phyloP scores from a whole-genome alignment of 1,140 invertebrate species.

The Achroia grisella region DNA sequence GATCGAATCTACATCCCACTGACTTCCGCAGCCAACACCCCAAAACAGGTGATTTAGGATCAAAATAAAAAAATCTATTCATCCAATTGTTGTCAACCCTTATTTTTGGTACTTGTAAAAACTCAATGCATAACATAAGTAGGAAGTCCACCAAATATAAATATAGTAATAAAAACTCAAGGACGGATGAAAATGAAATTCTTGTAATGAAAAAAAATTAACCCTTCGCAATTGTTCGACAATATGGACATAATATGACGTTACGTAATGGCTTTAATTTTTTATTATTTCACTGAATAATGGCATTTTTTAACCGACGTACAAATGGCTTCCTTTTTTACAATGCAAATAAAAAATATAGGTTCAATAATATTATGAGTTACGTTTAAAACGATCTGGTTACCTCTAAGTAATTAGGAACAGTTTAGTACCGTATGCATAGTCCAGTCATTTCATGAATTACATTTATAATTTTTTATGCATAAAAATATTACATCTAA shows the following conservation, averaged over 20 bases:
- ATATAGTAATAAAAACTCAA: constrained; percentile 22
- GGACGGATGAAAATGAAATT: constrained; percentile 26
- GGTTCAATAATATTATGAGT: too few relatives aligned
- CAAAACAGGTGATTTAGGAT: constrained; percentile 40
- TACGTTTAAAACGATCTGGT: too few relatives aligned
- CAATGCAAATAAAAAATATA: too few relatives aligned
- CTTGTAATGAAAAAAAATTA: background rate
- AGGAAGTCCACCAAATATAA: constrained; percentile 10
- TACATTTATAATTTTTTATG: too few relatives aligned
- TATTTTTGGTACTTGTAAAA: background rate
- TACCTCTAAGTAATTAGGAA: too few relatives aligned
- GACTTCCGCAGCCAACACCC: constrained; percentile 42
- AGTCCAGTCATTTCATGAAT: constrained; percentile 6
- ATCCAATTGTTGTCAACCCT: constrained; percentile 40
- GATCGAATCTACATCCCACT: constrained; percentile 41
- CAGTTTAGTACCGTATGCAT: background rate
- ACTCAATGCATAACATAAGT: too few relatives aligned
- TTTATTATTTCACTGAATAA: too few relatives aligned
- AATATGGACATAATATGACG: too few relatives aligned
- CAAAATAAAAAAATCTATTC: constrained; percentile 38
- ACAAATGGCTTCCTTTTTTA: too few relatives aligned
- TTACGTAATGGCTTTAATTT: too few relatives aligned
- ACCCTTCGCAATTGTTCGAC: background rate
- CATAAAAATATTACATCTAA: too few relatives aligned
- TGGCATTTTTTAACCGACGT: too few relatives aligned